Evolutionary conservation across 2,888 invertebrate species (phyloP).

Genomic region (Noctua fimbriata): DNA sequence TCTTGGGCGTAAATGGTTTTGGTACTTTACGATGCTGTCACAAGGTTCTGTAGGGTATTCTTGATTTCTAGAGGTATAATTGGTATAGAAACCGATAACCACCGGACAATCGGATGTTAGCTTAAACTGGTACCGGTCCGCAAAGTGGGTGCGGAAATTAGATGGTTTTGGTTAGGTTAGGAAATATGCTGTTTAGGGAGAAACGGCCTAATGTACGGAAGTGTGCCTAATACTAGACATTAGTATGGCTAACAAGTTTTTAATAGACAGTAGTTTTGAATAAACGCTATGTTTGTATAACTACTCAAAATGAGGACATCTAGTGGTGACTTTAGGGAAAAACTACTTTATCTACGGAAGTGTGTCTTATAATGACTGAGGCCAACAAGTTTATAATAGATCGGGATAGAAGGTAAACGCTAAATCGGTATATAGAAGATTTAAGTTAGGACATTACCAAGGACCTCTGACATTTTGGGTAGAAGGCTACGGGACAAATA

Average conservation of each 20-base stretch:
- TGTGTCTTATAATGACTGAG: background rate
- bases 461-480: background rate
- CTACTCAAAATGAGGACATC: background rate
- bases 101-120: background rate
- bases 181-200: background rate
- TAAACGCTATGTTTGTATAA: background rate
- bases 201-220: constrained; percentile 1
- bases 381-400: background rate
- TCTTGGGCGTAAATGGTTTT: too few relatives aligned
- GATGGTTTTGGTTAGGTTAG: constrained; percentile 5
- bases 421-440: background rate
- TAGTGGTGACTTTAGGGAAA: background rate
- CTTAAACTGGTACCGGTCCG: background rate
- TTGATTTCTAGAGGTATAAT: background rate
- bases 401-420: too few relatives aligned
- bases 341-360: background rate
- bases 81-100: background rate
- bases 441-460: background rate
- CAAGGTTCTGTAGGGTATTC: background rate
- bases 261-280: background rate
- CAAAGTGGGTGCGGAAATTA: constrained; percentile 6
- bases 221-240: background rate
- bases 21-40: background rate
- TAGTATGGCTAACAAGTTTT: background rate
- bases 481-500: background rate